These are phyloP conservation scores for Tapirus indicus DNA, from an alignment of 2,797 vertebrate genomes.

Conservation along the genomic window DNA sequence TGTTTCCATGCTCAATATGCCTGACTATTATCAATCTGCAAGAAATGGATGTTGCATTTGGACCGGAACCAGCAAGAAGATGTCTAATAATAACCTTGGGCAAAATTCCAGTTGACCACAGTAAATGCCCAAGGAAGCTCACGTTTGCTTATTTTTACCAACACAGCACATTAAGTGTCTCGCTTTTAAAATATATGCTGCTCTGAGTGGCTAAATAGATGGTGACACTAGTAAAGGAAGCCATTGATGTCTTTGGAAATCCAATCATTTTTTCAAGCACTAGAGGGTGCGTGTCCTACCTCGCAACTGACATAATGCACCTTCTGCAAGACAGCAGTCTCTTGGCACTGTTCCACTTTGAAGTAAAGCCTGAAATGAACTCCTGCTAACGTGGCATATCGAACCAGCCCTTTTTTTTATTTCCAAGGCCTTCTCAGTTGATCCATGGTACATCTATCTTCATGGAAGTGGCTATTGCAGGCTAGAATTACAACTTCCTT, in stretches of 20 bases:
- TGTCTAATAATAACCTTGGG: conserved; percentile 77
- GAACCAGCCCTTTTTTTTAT: conserved; percentile 16
- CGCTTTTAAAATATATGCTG: neutral
- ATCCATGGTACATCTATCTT: conserved; percentile 65
- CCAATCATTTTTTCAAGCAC: conserved; percentile 45
- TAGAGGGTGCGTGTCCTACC: conserved; percentile 44
- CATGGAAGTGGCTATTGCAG: conserved; percentile 35
- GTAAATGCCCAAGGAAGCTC: conserved; percentile 70
- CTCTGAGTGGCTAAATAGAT: conserved; percentile 52
- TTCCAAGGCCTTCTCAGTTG: conserved; percentile 57
- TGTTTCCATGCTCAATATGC: conserved; percentile 47
- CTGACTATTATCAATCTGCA: conserved; percentile 56
- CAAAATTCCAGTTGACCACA: conserved; percentile 70
- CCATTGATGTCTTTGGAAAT: conserved; percentile 10
- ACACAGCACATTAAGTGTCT: neutral
- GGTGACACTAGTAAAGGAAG: conserved; percentile 52
- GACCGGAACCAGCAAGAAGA: conserved; percentile 42
- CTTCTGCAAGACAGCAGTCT: conserved; percentile 77
- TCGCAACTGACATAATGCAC: conserved; percentile 70
- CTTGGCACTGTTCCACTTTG: conserved; percentile 71
- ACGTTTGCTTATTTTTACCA: conserved; percentile 64
- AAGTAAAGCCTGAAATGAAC: conserved; percentile 80
- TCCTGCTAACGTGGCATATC: conserved; percentile 60
- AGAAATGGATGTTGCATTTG: conserved; percentile 69
- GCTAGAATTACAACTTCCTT: conserved; percentile 75